A percentile compares a stretch with the other conserved stretches of the same genome.
Conservation (phyloP, 2,797 vertebrate species). For the Darevskia nairensis region DNA sequence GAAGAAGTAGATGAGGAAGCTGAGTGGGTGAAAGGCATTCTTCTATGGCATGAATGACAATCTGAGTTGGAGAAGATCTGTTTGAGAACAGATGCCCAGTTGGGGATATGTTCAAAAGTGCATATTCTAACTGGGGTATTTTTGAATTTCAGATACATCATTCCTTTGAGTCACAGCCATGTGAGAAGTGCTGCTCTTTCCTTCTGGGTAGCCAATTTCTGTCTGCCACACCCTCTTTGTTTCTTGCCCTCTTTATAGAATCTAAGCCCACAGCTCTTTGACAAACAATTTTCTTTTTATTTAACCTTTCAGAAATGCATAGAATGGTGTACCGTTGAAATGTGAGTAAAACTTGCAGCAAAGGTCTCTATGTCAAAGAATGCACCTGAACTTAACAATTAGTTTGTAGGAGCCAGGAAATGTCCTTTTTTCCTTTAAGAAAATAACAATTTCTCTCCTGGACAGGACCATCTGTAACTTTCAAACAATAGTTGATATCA, state of each 20-base stretch:
- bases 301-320: not conserved
- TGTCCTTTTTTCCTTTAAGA: not conserved
- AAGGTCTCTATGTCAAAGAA: not conserved
- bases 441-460: conserved; percentile 23
- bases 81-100: not conserved
- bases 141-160: not conserved
- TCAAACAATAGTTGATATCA: not conserved
- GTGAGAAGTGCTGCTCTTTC: not conserved
- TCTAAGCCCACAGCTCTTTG: not conserved
- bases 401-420: not conserved
- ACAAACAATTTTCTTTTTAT: not conserved
- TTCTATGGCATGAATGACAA: not conserved
- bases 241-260: not conserved
- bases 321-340: not conserved
- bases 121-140: not conserved
- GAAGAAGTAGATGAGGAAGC: not conserved
- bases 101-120: not conserved
- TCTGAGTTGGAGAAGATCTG: not conserved
- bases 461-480: not conserved
- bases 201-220: not conserved
- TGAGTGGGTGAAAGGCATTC: not conserved
- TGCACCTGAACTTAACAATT: not conserved
- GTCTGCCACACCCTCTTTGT: not conserved
- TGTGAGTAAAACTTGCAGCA: not conserved
- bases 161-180: not conserved